Base-by-base conservation (phyloP, 2,113 vertebrate genomes). In the Struthidea cinerea region DNA sequence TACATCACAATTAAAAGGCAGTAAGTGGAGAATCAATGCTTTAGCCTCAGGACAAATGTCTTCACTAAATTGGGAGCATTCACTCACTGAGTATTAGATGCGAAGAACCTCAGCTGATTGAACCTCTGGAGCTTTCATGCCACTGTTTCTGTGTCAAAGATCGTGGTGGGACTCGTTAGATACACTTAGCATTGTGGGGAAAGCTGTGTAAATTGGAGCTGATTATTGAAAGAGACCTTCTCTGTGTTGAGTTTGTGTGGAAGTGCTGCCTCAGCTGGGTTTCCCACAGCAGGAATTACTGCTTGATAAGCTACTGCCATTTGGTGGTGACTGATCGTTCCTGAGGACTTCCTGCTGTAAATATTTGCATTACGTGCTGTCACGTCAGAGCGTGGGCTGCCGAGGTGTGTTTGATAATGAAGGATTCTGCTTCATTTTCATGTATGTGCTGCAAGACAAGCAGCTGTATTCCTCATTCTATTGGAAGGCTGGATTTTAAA, bases 1-100 rank as follows among this genome's bases (percentile, higher is more conserved):
- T 88, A 30, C 47, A 92, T 90, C 79, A 84, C 88, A 92, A 96
- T 95, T 96, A 93, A 94, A 95, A 84, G 92, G 78, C 78, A 91
- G 41, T 89, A 94, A 97, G 73, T 90, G 75, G 41, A 84, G 56
- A 93, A 95, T 96, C 83, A 60, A 56, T 95, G 90, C 32, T 90
- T 80, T 95, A 86, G 94, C 94, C 88, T 89, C 64, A 68, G 92
- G 92, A 90, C 76, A 93, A 93, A 90, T 92, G 60, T 86, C 79
- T 84, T 61, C n/a, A 30, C 52, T 88, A 91, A 95, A 92, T 8
- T 76, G 57, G 69, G 64, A 76, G 35, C 39, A 30, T 73, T 94
- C 70, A 23, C 24, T 80, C 1, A 1, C 21, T 50, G 55, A 61
- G 30, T 57, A 39, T 78, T 89, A 89, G 65, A 73, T 73, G 69